A percentile compares a stretch with the other conserved stretches of the same genome.
Evolutionary conservation across 2,113 vertebrate species (phyloP).

Genomic region (Nibea albiflora): DNA sequence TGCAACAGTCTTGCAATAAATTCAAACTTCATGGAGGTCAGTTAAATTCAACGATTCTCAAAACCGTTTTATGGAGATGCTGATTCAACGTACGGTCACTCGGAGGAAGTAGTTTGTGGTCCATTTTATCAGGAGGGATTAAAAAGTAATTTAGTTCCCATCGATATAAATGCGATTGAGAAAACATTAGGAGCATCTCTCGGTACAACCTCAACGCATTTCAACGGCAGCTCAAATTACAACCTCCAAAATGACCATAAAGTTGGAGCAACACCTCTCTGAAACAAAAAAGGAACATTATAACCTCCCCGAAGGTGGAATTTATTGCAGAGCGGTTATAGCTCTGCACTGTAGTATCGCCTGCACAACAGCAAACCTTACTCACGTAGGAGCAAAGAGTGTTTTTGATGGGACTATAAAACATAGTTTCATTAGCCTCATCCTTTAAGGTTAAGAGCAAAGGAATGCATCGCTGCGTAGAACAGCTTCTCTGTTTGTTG

Average conservation of each 20-base stretch:
- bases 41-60: background rate
- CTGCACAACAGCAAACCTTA: background rate
- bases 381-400: background rate
- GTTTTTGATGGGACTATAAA: background rate
- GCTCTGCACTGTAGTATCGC: background rate
- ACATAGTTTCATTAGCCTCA: background rate
- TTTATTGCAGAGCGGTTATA: background rate
- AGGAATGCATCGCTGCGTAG: background rate
- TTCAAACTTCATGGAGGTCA: too few relatives aligned
- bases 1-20: background rate
- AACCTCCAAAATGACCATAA: background rate
- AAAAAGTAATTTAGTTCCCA: background rate
- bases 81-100: background rate
- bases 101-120: too few relatives aligned
- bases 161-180: background rate
- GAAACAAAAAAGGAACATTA: background rate
- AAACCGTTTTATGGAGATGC: background rate
- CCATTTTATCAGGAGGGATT: background rate
- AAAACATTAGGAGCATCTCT: background rate
- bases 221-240: background rate
- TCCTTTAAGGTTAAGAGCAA: background rate
- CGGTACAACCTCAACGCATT: background rate
- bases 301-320: background rate
- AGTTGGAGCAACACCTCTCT: background rate
- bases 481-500: slow-evolving; percentile 9